Evolutionary conservation across 2,888 invertebrate species (phyloP), one percentile per base, ranked within the genome.

Genomic region (Emmelina monodactyla): DNA sequence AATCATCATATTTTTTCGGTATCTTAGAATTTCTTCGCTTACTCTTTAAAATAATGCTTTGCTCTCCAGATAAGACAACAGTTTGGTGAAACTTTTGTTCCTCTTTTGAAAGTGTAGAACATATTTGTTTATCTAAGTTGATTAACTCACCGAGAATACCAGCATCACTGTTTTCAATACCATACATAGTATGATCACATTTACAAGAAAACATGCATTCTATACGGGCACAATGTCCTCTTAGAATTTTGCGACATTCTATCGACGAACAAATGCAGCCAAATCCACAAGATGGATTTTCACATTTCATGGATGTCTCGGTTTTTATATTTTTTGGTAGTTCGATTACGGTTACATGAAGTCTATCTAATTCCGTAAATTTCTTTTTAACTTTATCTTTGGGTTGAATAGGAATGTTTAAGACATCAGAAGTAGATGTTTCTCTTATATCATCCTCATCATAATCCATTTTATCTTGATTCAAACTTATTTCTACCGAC

Each of bases 11-110:
- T 41, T 83, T 85, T 54, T 83, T 85, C 3, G 88, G 84, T 2
- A 78, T 57, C 62, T 85, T 86, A 29, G 81, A 80, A 44, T 80
- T 80, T 45, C 88, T 64, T 50, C 72, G 83, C 34, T 81, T 67
- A 4, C 76, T 64, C 40, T 86, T 86, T 16, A 88, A 72, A 6
- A 88, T 60, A 45, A 88, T 82, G 32, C 85, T 85, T 59, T 85
- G 84, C 49, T 87, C 82, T 15, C 83, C 84, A 7, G 85, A 83
- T 28, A 86, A 64, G 35, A 89, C 84, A 14, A 89, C 82, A 3
- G 89, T 89, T 48, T 88, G 87, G 11, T 85, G 87, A 60, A 89
- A 89, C 51, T 88, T 88, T 56, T 85, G 82, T 58, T 89, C 88
- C 50, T 85, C 85, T 57, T 84, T 86, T 1, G 88, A 84, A 40